Percentiles rank a stretch among this genome's conserved stretches.
phyloP scores from a whole-genome alignment of 2,113 vertebrate species.

The Poicephalus gulielmi region DNA sequence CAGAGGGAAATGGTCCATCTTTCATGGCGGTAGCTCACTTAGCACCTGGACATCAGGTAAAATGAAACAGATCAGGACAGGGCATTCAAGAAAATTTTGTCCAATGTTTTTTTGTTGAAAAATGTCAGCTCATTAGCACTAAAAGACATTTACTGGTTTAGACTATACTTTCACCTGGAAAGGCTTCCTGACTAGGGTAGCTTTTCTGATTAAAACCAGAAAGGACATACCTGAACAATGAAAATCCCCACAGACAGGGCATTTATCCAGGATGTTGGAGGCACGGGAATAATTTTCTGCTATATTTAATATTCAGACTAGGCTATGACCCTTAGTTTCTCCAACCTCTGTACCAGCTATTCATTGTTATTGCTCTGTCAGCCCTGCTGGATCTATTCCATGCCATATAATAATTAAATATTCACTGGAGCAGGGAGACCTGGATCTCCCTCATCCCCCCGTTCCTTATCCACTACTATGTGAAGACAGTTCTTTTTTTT shows the following conservation, averaged over 20 bases:
- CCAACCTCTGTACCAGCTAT: background rate
- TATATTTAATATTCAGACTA: constrained; percentile 18
- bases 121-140: constrained; percentile 43
- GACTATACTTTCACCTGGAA: background rate
- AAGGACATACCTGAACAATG: constrained; percentile 21
- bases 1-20: background rate
- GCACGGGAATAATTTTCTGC: background rate
- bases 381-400: background rate
- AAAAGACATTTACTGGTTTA: constrained; percentile 1
- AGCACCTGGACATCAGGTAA: constrained; percentile 2
- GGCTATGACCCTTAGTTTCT: constrained; percentile 14
- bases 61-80: background rate
- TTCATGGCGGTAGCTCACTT: background rate
- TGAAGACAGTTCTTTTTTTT: background rate
- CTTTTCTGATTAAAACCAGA: constrained; percentile 38
- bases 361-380: background rate
- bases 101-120: background rate
- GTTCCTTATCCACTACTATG: background rate
- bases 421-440: background rate
- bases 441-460: background rate
- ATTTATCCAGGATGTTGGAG: constrained; percentile 1
- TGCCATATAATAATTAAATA: constrained; percentile 39
- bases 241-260: constrained; percentile 10
- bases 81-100: background rate
- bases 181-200: background rate